phyloP scores from a whole-genome alignment of 2,797 vertebrate genomes.

The Helicolenus hilgendorfi region DNA sequence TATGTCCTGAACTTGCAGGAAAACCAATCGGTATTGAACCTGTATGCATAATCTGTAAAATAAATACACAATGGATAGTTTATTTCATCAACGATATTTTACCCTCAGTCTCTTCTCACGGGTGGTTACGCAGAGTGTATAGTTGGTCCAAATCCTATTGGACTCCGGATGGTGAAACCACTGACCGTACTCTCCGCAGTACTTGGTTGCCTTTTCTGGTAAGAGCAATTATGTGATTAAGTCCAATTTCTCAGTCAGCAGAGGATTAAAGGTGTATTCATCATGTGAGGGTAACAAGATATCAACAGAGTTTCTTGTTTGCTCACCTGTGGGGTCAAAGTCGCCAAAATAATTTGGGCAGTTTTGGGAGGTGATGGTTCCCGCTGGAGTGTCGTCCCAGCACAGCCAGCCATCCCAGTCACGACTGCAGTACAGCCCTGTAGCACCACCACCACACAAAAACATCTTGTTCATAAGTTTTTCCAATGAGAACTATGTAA shows the following conservation, averaged over 20 bases:
- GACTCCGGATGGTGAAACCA: conserved; percentile 95
- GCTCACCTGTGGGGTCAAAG: conserved; percentile 93
- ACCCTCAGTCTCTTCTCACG: conserved; percentile 93
- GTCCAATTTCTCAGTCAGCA: background rate
- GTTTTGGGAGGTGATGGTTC: conserved; percentile 88
- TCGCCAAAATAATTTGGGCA: conserved; percentile 94
- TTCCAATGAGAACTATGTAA: background rate
- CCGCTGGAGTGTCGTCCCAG: conserved; percentile 95
- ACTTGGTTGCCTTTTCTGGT: conserved; percentile 93
- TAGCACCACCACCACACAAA: background rate
- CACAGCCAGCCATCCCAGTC: conserved; percentile 98
- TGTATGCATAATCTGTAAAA: background rate
- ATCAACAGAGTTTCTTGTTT: background rate
- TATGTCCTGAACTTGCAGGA: background rate
- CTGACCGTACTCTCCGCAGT: conserved; percentile 92
- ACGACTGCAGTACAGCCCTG: conserved; percentile 93
- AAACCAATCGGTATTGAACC: background rate
- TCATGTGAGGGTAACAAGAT: background rate
- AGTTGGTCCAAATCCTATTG: conserved; percentile 95
- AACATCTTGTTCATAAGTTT: background rate
- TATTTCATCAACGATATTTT: conserved; percentile 11
- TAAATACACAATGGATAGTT: background rate
- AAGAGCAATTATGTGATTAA: background rate
- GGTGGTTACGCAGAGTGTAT: conserved; percentile 92
- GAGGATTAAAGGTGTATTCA: background rate